Conservation (phyloP, 2,797 vertebrate species). For the Gastrophryne carolinensis region DNA sequence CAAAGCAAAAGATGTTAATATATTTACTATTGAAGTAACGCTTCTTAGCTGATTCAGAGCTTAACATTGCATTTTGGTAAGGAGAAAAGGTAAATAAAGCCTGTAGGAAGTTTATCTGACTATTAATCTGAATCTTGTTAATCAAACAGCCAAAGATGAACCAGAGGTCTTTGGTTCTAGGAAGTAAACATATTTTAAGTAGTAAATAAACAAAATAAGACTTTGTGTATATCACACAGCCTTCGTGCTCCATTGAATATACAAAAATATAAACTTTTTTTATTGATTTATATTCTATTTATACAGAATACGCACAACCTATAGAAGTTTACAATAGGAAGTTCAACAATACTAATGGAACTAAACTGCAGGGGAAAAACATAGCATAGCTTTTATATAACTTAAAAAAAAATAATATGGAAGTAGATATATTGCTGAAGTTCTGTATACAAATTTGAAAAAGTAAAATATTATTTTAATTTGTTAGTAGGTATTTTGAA, state of each 20-base stretch:
- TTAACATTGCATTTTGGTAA: neutral
- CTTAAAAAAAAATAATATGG: too few species aligned
- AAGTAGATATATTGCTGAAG: too few species aligned
- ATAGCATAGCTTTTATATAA: neutral
- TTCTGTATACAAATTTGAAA: too few species aligned
- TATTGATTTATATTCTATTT: neutral
- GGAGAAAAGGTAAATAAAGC: neutral
- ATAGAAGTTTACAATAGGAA: neutral
- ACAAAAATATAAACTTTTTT: neutral
- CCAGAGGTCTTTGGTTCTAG: neutral
- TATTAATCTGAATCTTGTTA: constrained; percentile 8
- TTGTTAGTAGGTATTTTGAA: too few species aligned
- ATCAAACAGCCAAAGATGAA: neutral
- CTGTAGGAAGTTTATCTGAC: neutral
- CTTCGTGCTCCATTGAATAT: neutral
- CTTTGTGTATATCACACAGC: too few species aligned
- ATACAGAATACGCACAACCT: neutral
- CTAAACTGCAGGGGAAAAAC: too few species aligned
- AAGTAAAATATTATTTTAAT: too few species aligned
- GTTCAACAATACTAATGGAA: neutral
- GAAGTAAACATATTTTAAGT: neutral
- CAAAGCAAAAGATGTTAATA: too few species aligned
- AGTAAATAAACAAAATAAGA: neutral
- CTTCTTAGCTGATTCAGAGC: too few species aligned
- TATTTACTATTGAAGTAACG: too few species aligned